phyloP scores from a whole-genome alignment of 2,113 vertebrate genomes.

The Penelope pileata region DNA sequence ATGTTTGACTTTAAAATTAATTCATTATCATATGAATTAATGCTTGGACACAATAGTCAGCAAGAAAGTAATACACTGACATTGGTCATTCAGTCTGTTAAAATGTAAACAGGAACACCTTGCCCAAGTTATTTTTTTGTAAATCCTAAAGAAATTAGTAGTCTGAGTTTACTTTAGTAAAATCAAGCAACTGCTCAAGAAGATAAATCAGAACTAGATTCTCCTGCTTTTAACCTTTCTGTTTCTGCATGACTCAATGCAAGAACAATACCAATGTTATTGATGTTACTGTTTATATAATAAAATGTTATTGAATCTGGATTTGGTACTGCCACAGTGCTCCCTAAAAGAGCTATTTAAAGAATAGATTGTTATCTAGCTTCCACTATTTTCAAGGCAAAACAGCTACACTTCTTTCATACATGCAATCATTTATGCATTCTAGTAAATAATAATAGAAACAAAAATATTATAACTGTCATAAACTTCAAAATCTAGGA shows the following conservation, averaged over 20 bases:
- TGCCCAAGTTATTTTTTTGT: background rate
- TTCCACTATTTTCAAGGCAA: background rate
- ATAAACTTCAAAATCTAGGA: background rate
- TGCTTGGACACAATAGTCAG: background rate
- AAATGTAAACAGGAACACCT: background rate
- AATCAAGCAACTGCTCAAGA: background rate
- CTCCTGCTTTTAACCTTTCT: background rate
- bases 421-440: background rate
- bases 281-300: background rate
- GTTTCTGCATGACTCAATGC: background rate
- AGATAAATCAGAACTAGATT: background rate
- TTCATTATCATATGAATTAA: conserved; percentile 1
- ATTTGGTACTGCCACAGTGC: background rate
- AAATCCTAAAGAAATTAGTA: background rate
- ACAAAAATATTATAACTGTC: background rate
- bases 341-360: background rate
- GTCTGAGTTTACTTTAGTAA: background rate
- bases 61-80: background rate
- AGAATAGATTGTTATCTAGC: background rate
- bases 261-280: background rate
- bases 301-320: background rate
- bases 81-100: background rate
- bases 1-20: conserved; percentile 18
- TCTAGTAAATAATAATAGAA: background rate
- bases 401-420: accelerated